Evolutionary conservation across 2,888 invertebrate species (phyloP).

Genomic region (Frankliniella fusca): DNA sequence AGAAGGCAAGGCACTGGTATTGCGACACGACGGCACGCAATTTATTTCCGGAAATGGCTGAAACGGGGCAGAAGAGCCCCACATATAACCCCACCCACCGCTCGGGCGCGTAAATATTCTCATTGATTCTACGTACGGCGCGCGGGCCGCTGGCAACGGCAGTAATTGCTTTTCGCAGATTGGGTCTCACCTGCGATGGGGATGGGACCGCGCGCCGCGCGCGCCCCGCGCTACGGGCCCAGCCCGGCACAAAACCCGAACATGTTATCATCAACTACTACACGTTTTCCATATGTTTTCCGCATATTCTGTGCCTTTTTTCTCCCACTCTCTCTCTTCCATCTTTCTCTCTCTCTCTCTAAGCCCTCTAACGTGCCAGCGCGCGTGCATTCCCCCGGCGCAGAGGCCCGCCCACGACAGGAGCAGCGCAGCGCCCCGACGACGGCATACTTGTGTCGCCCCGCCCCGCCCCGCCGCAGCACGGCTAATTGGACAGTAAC

Average conservation of each 20-base stretch:
- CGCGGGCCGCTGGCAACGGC: neutral
- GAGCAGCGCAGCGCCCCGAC: neutral
- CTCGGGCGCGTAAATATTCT: neutral
- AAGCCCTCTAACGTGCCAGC: neutral
- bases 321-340: too few relatives aligned
- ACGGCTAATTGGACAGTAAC: slow-evolving; percentile 19
- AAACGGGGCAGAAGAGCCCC: neutral
- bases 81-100: slow-evolving; percentile 45
- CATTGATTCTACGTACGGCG: neutral
- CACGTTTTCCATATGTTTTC: too few relatives aligned
- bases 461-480: neutral
- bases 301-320: too few relatives aligned
- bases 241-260: neutral
- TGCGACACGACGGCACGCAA: too few relatives aligned
- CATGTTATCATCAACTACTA: too few relatives aligned
- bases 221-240: neutral
- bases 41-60: neutral
- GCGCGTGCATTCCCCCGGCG: neutral
- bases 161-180: neutral
- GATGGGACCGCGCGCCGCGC: neutral
- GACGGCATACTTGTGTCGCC: neutral
- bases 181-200: neutral
- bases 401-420: neutral
- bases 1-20: too few relatives aligned
- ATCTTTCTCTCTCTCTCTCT: too few relatives aligned